Conservation (phyloP, 2,797 vertebrate species). For the Centropyge bicolor region DNA sequence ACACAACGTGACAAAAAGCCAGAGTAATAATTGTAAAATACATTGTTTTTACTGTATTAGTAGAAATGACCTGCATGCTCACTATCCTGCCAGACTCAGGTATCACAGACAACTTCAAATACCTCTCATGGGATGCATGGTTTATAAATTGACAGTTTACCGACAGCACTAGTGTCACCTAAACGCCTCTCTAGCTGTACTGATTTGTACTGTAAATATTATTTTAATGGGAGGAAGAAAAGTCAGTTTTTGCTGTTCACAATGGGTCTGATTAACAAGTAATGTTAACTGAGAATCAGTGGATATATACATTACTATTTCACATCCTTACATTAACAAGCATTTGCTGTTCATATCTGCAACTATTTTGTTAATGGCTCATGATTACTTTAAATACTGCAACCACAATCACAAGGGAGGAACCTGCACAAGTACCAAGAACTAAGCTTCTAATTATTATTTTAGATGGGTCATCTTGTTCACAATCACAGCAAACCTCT, state of each 20-base stretch:
- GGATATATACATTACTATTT: neutral
- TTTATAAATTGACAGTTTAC: neutral
- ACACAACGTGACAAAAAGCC: neutral
- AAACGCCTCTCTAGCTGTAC: neutral
- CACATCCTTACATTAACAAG: neutral
- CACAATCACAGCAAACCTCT: neutral
- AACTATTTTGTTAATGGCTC: neutral
- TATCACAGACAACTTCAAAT: neutral
- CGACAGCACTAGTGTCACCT: neutral
- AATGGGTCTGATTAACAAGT: neutral
- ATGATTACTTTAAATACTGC: neutral
- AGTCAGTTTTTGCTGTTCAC: neutral
- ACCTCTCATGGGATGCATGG: neutral
- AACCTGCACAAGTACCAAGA: neutral
- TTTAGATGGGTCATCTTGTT: neutral
- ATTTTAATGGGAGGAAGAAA: too few species aligned
- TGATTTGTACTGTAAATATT: slow-evolving; percentile 15
- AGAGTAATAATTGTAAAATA: neutral
- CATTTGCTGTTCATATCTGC: neutral
- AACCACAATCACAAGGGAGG: neutral
- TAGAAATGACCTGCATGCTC: neutral
- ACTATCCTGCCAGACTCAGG: neutral
- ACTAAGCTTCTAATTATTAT: neutral
- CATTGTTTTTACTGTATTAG: neutral
- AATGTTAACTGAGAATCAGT: neutral